Evolutionary conservation across 2,113 vertebrate species (phyloP).

Genomic region (Syngnathus typhle): DNA sequence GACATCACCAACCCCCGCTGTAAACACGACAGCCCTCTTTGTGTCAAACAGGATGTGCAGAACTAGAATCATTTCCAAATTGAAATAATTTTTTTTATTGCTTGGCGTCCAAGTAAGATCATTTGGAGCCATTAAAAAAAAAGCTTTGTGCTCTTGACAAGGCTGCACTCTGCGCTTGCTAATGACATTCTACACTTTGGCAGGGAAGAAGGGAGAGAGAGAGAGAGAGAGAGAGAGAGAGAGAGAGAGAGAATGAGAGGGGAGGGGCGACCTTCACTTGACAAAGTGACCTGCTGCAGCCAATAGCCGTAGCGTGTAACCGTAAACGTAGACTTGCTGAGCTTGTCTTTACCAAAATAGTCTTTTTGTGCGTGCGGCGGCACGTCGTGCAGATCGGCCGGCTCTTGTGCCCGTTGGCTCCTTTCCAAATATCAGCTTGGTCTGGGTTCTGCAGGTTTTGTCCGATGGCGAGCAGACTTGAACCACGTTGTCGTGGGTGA

Average conservation of each 20-base stretch:
- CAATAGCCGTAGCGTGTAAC: conserved; percentile 47
- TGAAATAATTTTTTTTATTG: too few relatives aligned
- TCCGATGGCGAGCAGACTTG: too few relatives aligned
- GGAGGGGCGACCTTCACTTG: conserved; percentile 47
- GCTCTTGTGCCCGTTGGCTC: background rate
- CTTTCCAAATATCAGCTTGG: background rate
- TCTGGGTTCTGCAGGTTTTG: too few relatives aligned
- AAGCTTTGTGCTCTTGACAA: background rate
- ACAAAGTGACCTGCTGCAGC: conserved; percentile 55
- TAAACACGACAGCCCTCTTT: background rate
- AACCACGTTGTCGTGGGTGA: too few relatives aligned
- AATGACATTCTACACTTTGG: conserved; percentile 20
- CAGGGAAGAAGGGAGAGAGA: conserved; percentile 36
- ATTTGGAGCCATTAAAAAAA: conserved; percentile 28
- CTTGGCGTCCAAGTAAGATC: too few relatives aligned
- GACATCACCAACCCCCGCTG: background rate
- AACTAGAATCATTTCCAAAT: too few relatives aligned
- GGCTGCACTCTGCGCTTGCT: background rate
- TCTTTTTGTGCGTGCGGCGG: conserved; percentile 7
- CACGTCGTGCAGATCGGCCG: background rate
- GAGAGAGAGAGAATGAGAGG: background rate
- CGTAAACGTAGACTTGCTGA: conserved; percentile 62
- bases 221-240: background rate
- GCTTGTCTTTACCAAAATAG: conserved; percentile 50
- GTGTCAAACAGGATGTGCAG: too few relatives aligned